These are phyloP conservation scores for Melanchra persicariae DNA, from an alignment of 2,888 invertebrate genomes.

Conservation along the genomic window DNA sequence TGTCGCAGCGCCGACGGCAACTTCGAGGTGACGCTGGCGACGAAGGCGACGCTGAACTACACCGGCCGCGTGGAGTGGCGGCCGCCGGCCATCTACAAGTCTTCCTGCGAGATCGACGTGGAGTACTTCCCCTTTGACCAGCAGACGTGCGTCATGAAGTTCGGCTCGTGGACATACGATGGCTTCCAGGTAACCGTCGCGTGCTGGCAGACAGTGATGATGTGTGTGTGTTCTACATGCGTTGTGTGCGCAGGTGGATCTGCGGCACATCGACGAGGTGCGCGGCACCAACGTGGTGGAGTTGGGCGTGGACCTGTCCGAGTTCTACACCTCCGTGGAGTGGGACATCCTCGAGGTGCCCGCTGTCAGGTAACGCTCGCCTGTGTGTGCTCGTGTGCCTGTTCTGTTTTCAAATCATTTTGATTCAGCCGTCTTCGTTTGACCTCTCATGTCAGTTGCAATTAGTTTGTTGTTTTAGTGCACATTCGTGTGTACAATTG, in stretches of 20 bases:
- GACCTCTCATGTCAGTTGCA: too few relatives aligned
- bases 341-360: constrained; percentile 99
- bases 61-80: constrained; percentile 98
- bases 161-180: constrained; percentile 98
- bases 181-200: constrained; percentile 94
- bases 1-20: constrained; percentile 95
- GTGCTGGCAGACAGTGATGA: not conserved
- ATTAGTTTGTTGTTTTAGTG: too few relatives aligned
- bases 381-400: not conserved
- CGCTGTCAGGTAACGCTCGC: constrained; percentile 93
- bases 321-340: constrained; percentile 99
- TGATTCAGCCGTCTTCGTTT: not conserved
- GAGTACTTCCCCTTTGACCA: constrained; percentile 98
- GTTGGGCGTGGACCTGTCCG: constrained; percentile 98
- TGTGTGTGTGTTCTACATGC: constrained; percentile 2
- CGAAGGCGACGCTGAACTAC: constrained; percentile 97
- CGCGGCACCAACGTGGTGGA: constrained; percentile 97
- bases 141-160: constrained; percentile 98
- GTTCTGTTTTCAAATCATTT: not conserved
- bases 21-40: constrained; percentile 97
- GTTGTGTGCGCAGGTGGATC: constrained; percentile 93
- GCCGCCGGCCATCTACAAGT: constrained; percentile 99
- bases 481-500: too few relatives aligned
- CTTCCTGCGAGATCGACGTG: constrained; percentile 97
- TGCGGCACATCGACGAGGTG: constrained; percentile 97